Conservation (phyloP, 2,797 vertebrate genomes). For the Diceros bicornis region DNA sequence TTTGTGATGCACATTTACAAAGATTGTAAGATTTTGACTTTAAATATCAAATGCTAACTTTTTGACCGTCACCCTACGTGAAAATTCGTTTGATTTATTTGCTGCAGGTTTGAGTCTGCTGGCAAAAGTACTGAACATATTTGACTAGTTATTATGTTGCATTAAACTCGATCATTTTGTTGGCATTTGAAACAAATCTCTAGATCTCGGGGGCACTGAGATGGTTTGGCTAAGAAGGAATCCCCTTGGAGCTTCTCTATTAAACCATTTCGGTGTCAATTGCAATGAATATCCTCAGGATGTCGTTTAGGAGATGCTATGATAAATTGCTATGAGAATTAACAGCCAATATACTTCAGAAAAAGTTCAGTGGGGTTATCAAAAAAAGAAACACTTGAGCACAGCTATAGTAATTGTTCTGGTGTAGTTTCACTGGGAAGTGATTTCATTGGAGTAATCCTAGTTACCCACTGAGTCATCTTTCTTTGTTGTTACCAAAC, state of each 20-base stretch:
- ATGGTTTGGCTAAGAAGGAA: neutral
- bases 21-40: neutral
- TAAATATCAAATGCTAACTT: neutral
- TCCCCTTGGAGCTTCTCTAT: neutral
- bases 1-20: neutral
- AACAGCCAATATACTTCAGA: neutral
- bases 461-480: neutral
- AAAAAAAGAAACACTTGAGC: neutral
- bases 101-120: neutral
- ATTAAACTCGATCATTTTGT: neutral
- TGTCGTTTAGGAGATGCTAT: neutral
- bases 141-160: neutral
- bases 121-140: neutral
- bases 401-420: neutral
- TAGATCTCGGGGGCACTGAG: neutral
- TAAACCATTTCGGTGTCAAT: neutral
- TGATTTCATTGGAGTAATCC: neutral
- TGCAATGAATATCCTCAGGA: neutral
- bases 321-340: neutral
- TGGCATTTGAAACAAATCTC: neutral
- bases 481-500: neutral
- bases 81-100: constrained; percentile 35
- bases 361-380: neutral
- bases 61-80: neutral
- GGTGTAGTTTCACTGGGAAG: neutral